Base-by-base conservation (phyloP, 2,888 invertebrate genomes). In the Diadegma fenestrale region DNA sequence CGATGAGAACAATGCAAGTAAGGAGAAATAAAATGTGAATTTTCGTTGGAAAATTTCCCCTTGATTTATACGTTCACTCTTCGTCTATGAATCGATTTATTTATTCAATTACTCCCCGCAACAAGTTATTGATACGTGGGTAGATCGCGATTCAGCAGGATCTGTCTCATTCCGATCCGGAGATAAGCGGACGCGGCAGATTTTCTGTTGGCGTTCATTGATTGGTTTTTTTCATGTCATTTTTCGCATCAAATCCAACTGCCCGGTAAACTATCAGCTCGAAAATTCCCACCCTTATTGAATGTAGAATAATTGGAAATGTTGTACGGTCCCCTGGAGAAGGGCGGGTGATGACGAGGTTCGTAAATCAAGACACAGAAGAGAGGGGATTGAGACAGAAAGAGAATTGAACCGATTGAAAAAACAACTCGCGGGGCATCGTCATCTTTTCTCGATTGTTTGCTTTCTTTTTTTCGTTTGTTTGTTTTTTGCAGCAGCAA, bases 361-460 rank as follows among this genome's bases (percentile, higher is more conserved):
- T 26, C 58, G 26, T 4, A 58, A 58, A 58, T 58, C 26, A 26
- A 5, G 58, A 58, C 26, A 54, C 12, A 26, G 26, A 58, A 58
- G 5, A 26, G 4, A 26, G 26, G 14, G 58, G 58, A 58, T 58
- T 58, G 14, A 58, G 22, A 58, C 14, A 26, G 26, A 26, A 58
- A 58, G 26, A 26, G 58, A 26, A 37, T 14, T 26, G 14, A 26
- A 58, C 1, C 22, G 26, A 58, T 58, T 12, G 8, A 26, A 12
- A 58, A 37, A 45, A 30, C 30, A 69, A 78, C 54, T 73, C 72
- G 68, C 78, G 79, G 41, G 41, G 43, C 10, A 10, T 58, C n/a
- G 75, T 43, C 19, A 43, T 73, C 12, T 71, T 82, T 48, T 71
- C 68, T 19, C 43, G n/a, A 26, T 41, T 69, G 48, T 17, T 48